Conservation (phyloP, 2,113 vertebrate genomes). For the Corydoras sp. region DNA sequence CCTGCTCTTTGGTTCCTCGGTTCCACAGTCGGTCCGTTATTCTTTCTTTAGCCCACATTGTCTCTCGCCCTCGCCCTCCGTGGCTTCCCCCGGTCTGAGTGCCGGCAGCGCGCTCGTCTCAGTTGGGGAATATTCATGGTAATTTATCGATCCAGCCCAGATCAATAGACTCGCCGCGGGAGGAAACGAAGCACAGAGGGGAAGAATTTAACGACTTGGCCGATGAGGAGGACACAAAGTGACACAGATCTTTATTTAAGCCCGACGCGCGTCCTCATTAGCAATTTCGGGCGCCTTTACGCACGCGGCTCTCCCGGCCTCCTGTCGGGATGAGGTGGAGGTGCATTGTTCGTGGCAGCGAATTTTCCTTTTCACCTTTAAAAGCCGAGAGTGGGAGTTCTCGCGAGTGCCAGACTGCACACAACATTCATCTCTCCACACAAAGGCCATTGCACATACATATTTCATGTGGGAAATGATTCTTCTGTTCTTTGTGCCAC, state of each 20-base stretch:
- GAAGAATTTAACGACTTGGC: conserved; percentile 46
- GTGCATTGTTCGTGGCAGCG: too few species aligned
- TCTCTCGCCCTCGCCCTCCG: conserved; percentile 11
- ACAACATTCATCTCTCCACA: too few species aligned
- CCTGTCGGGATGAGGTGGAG: too few species aligned
- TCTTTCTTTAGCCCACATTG: not conserved
- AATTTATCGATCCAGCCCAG: conserved; percentile 60
- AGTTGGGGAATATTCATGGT: conserved; percentile 62
- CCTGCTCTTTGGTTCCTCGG: not conserved
- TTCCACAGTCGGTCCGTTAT: not conserved
- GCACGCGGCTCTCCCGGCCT: too few species aligned
- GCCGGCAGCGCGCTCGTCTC: conserved; percentile 31
- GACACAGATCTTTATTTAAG: not conserved
- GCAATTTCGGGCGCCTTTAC: too few species aligned
- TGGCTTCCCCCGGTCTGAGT: conserved; percentile 43
- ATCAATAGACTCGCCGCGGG: conserved; percentile 60
- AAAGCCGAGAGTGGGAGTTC: too few species aligned
- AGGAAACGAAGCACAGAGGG: conserved; percentile 39
- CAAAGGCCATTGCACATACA: too few species aligned
- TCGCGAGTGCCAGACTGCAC: too few species aligned
- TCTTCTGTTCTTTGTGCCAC: too few species aligned
- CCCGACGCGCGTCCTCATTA: too few species aligned
- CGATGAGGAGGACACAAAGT: conserved; percentile 11
- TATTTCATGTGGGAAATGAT: too few species aligned
- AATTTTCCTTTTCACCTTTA: too few species aligned